phyloP scores from a whole-genome alignment of 2,888 invertebrate species.

The Ophioninae sp. region DNA sequence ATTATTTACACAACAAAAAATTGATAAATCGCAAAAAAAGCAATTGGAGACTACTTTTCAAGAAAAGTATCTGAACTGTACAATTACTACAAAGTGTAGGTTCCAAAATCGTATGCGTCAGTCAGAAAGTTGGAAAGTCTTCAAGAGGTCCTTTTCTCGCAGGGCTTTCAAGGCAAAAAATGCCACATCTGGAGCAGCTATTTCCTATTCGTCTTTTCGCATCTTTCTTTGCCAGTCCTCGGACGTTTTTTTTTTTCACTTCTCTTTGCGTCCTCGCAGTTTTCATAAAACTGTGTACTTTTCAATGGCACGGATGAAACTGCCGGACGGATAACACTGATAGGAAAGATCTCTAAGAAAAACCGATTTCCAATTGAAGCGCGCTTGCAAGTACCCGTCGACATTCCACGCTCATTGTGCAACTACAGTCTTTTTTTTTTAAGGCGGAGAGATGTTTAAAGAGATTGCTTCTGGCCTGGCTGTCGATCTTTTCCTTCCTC shows the following conservation, averaged over 20 bases:
- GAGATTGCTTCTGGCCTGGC: constrained; percentile 41
- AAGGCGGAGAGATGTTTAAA: constrained; percentile 37
- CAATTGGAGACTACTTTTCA: too few relatives aligned
- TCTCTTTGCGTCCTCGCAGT: neutral
- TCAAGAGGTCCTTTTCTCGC: neutral
- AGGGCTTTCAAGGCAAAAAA: neutral
- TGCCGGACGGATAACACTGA: neutral
- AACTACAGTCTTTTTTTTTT: constrained; percentile 1
- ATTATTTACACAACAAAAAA: too few relatives aligned
- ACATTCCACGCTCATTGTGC: constrained; percentile 11
- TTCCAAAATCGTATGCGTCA: neutral
- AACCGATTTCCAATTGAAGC: constrained; percentile 15
- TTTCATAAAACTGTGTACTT: neutral
- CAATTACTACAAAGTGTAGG: neutral
- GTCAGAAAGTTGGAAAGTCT: neutral
- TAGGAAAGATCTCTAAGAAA: neutral
- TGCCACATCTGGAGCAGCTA: neutral
- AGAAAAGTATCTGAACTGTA: too few relatives aligned
- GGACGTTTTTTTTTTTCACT: neutral
- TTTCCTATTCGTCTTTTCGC: neutral
- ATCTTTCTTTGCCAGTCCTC: neutral
- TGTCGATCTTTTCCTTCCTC: neutral
- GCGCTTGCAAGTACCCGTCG: constrained; percentile 10
- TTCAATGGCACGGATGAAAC: neutral
- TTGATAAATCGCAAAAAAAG: too few relatives aligned